Conservation (phyloP, 2,113 vertebrate genomes). For the Solea solea region DNA sequence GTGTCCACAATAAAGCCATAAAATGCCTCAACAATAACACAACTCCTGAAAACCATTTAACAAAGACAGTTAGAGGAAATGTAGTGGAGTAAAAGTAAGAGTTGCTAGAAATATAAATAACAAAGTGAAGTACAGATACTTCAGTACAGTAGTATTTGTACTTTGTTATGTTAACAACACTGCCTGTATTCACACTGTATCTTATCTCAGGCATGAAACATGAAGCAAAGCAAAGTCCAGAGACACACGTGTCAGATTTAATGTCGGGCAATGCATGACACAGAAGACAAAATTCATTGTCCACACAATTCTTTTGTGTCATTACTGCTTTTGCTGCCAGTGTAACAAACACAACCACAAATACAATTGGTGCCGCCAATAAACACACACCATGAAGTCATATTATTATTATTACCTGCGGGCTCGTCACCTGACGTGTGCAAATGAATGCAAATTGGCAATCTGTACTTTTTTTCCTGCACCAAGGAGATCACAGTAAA, state of each 20-base stretch:
- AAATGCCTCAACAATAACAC: background rate
- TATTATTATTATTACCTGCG: too few species aligned
- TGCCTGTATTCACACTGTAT: background rate
- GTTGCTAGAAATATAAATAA: too few species aligned
- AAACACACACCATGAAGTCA: too few species aligned
- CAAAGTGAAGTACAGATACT: too few species aligned
- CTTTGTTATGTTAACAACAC: too few species aligned
- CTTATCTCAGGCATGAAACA: background rate
- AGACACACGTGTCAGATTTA: background rate
- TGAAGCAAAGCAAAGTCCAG: background rate
- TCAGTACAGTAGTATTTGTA: background rate
- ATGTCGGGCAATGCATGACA: background rate
- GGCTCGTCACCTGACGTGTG: background rate
- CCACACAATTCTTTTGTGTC: too few species aligned
- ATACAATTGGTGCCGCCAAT: too few species aligned
- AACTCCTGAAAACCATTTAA: conserved; percentile 3
- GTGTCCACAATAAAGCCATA: background rate
- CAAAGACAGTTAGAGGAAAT: background rate
- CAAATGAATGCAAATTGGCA: background rate
- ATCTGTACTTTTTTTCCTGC: background rate
- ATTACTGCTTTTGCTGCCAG: background rate
- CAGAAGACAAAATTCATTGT: too few species aligned
- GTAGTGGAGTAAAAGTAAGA: background rate
- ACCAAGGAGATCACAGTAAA: conserved; percentile 14
- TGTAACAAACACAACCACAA: too few species aligned